Evolutionary conservation across 2,113 vertebrate species (phyloP).

Genomic region (human): DNA sequence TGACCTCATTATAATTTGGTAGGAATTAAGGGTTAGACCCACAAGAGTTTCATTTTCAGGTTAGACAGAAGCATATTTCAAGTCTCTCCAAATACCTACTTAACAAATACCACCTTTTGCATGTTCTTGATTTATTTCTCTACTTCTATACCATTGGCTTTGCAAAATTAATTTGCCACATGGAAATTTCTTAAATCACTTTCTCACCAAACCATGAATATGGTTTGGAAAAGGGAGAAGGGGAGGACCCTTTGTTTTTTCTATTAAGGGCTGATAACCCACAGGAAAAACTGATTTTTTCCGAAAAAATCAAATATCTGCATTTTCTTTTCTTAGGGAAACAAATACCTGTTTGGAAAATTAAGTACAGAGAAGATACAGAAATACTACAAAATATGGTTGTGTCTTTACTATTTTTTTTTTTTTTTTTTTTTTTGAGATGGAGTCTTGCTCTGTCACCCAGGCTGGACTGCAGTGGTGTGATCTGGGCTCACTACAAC

Average conservation of each 20-base stretch:
- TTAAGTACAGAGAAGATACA: neutral
- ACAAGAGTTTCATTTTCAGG: slow-evolving; percentile 58
- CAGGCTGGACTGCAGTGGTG: too few species aligned
- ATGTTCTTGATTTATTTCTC: slow-evolving; percentile 54
- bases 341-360: neutral
- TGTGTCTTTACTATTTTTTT: neutral
- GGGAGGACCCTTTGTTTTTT: neutral
- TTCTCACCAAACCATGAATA: slow-evolving; percentile 10
- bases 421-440: too few species aligned
- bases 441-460: too few species aligned
- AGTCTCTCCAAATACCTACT: slow-evolving; percentile 28
- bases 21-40: slow-evolving; percentile 47
- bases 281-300: neutral
- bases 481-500: too few species aligned
- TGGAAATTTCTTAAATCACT: slow-evolving; percentile 41
- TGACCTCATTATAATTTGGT: slow-evolving; percentile 22
- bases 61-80: slow-evolving; percentile 59
- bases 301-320: neutral
- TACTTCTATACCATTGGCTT: slow-evolving; percentile 36
- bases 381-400: neutral
- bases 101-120: slow-evolving; percentile 50
- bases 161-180: slow-evolving; percentile 57
- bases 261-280: neutral
- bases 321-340: slow-evolving; percentile 32
- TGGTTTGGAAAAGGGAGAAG: neutral